phyloP scores from a whole-genome alignment of 2,888 invertebrate species.

The Gnatocerus cornutus region DNA sequence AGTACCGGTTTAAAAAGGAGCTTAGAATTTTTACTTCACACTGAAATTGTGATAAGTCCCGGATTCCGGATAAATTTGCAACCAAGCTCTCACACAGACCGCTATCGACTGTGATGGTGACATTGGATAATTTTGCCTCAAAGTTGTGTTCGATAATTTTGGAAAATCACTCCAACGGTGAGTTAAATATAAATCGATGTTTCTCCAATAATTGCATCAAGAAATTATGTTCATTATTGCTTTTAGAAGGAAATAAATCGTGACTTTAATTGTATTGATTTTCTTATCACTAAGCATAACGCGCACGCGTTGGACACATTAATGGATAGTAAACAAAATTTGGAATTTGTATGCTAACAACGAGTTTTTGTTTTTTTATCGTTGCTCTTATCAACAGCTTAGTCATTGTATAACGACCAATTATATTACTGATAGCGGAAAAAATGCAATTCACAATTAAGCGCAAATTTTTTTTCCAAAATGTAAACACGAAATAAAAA shows the following conservation, averaged over 20 bases:
- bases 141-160: conserved; percentile 76
- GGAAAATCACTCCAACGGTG: conserved; percentile 72
- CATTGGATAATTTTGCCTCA: conserved; percentile 74
- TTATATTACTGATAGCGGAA: neutral
- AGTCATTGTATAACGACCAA: neutral
- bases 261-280: conserved; percentile 41
- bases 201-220: conserved; percentile 23
- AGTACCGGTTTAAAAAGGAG: too few species aligned
- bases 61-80: conserved; percentile 23
- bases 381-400: neutral
- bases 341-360: neutral
- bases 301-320: conserved; percentile 20
- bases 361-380: neutral
- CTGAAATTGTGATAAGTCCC: conserved; percentile 20
- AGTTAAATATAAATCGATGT: conserved; percentile 51
- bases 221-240: conserved; percentile 20
- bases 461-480: too few species aligned
- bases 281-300: conserved; percentile 29
- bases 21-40: neutral
- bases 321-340: conserved; percentile 18
- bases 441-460: neutral
- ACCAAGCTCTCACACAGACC: conserved; percentile 18
- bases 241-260: conserved; percentile 38
- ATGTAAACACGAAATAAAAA: too few species aligned
- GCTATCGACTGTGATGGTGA: conserved; percentile 61